Evolutionary conservation across 2,888 invertebrate genomes (phyloP).

Genomic region (Melinaea marsaeus): DNA sequence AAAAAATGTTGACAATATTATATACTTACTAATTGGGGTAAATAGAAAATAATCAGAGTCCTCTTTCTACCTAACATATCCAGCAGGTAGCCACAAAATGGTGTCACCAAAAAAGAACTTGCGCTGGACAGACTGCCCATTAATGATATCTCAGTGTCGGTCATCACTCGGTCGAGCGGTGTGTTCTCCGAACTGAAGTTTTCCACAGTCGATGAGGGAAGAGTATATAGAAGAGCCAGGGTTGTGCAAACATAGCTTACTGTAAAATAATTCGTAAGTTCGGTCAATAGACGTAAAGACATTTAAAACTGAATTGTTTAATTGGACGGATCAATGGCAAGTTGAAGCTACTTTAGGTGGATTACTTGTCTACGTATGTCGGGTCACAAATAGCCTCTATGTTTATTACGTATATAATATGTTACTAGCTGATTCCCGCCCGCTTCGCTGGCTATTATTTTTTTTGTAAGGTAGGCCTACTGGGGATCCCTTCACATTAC

Average conservation of each 20-base stretch:
- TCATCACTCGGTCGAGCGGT: constrained; percentile 42
- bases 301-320: not conserved
- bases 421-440: too few relatives aligned
- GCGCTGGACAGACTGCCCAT: constrained; percentile 45
- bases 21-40: constrained; percentile 3
- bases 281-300: not conserved
- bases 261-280: constrained; percentile 34
- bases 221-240: constrained; percentile 50
- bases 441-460: too few relatives aligned
- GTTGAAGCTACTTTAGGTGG: too few relatives aligned
- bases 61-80: constrained; percentile 46
- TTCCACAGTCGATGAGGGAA: constrained; percentile 56
- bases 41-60: constrained; percentile 32
- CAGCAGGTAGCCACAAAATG: constrained; percentile 40
- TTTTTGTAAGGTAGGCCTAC: too few relatives aligned
- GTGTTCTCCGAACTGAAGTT: constrained; percentile 48
- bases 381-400: too few relatives aligned
- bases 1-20: not conserved
- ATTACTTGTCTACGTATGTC: too few relatives aligned
- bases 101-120: constrained; percentile 43
- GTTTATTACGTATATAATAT: too few relatives aligned
- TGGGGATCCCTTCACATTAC: too few relatives aligned
- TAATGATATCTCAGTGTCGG: constrained; percentile 42
- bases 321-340: too few relatives aligned
- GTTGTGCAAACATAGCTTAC: constrained; percentile 50